Conservation (phyloP, 2,888 invertebrate species). For the Coleophora deauratella region DNA sequence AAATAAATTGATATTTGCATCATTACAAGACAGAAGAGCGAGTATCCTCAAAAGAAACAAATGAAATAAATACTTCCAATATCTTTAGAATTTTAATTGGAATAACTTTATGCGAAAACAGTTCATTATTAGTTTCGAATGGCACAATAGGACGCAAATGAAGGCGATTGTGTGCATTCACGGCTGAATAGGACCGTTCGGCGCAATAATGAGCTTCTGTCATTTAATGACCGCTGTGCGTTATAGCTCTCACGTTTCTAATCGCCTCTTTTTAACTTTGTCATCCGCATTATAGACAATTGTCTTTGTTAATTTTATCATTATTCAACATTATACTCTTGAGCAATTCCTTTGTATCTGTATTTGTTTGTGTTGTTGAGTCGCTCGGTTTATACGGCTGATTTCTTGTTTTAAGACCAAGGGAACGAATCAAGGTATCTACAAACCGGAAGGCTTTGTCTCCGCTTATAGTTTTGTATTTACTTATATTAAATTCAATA, state of each 20-base stretch:
- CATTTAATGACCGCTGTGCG: slow-evolving; percentile 42
- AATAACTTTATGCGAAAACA: slow-evolving; percentile 27
- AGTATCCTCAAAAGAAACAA: no score
- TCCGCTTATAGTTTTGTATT: no score
- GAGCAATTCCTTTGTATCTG: no score
- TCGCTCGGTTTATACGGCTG: no score
- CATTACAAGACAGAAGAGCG: no score
- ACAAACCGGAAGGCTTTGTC: no score
- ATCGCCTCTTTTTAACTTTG: slow-evolving; percentile 12
- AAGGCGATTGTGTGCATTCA: slow-evolving; percentile 46
- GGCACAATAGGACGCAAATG: slow-evolving; percentile 54
- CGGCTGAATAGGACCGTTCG: slow-evolving; percentile 49
- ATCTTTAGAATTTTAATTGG: slow-evolving; percentile 28
- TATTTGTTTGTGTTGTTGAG: no score
- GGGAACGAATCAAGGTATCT: no score
- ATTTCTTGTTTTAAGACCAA: no score
- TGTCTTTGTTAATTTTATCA: neutral
- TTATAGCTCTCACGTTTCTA: slow-evolving; percentile 28
- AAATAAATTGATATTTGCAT: no score
- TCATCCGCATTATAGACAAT: neutral
- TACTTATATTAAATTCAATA: no score
- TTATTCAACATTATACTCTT: neutral
- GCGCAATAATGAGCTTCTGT: slow-evolving; percentile 52
- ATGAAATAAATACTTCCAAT: no score
- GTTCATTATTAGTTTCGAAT: slow-evolving; percentile 49